Evolutionary conservation across 2,797 vertebrate genomes (phyloP).

Genomic region (Adelosebastes latens): DNA sequence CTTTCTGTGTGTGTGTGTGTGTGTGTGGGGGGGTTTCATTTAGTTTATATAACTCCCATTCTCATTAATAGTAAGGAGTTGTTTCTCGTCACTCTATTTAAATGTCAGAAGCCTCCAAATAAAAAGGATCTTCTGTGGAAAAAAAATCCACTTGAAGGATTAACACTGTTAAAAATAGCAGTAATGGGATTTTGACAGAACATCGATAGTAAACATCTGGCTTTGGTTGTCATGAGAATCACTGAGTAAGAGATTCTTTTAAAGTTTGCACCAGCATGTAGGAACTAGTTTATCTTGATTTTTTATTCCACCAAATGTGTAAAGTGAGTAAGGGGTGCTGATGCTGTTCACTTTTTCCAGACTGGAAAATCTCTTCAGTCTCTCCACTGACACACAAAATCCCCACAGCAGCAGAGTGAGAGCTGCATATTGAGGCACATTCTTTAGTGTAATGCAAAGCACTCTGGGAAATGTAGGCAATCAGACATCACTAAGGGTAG

Average conservation of each 20-base stretch:
- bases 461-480: conserved; percentile 12
- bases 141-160: conserved; percentile 24
- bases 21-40: background rate
- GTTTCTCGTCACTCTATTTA: conserved; percentile 22
- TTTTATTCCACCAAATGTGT: conserved; percentile 35
- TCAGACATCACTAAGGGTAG: background rate
- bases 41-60: background rate
- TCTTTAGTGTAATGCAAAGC: conserved; percentile 2
- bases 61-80: background rate
- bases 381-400: conserved; percentile 27
- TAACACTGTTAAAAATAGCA: conserved; percentile 22
- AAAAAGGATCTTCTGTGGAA: conserved; percentile 17
- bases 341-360: conserved; percentile 67
- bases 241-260: background rate
- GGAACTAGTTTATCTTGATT: background rate
- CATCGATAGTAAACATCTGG: conserved; percentile 6
- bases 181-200: conserved; percentile 7
- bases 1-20: background rate
- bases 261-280: background rate
- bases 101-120: conserved; percentile 30
- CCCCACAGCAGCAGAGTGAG: background rate
- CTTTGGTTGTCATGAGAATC: background rate
- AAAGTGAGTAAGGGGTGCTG: conserved; percentile 30
- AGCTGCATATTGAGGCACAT: background rate
- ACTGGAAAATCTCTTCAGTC: conserved; percentile 53